phyloP scores from a whole-genome alignment of 2,888 invertebrate species.

The Dynastes hyllus region DNA sequence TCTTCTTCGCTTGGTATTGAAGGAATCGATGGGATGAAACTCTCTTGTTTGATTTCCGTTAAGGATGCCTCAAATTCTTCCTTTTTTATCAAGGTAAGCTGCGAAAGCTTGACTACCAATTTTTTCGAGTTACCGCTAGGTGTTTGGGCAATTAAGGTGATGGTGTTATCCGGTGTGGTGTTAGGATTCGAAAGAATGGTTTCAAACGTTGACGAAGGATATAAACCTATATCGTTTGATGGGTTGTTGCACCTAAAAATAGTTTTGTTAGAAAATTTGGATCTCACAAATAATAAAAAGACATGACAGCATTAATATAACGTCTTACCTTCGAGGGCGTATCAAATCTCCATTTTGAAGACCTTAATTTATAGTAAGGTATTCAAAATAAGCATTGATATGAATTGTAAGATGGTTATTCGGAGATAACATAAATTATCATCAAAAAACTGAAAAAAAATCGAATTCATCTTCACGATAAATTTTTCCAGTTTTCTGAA shows the following conservation, averaged over 20 bases:
- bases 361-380: too few species aligned
- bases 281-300: neutral
- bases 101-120: constrained; percentile 34
- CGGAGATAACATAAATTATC: too few species aligned
- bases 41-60: constrained; percentile 38
- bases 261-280: neutral
- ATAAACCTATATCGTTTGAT: neutral
- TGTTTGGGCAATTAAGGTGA: constrained; percentile 29
- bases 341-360: too few species aligned
- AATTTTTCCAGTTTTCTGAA: too few species aligned
- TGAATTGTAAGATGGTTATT: too few species aligned
- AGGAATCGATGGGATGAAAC: neutral
- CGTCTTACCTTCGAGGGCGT: neutral
- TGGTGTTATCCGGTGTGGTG: neutral
- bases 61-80: constrained; percentile 29
- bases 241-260: constrained; percentile 23
- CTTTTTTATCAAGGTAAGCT: constrained; percentile 32
- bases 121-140: constrained; percentile 35
- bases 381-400: too few species aligned
- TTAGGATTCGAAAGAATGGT: constrained; percentile 10
- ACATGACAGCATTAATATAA: neutral
- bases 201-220: constrained; percentile 3
- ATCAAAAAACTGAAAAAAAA: too few species aligned
- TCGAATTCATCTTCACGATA: too few species aligned
- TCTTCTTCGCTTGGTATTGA: neutral